phyloP scores from a whole-genome alignment of 2,888 invertebrate genomes.

The Hypomecis atomaria region DNA sequence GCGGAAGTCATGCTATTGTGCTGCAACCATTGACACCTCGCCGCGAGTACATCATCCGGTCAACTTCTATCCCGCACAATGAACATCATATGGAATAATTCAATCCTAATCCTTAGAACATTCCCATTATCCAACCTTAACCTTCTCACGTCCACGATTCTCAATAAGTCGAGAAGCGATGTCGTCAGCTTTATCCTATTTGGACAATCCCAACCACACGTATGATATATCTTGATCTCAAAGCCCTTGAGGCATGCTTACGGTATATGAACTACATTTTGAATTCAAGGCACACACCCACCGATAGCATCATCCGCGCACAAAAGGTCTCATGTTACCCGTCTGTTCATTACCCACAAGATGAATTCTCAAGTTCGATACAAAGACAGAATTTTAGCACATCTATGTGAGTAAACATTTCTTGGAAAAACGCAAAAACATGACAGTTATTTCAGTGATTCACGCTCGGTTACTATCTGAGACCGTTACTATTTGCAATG shows the following conservation, averaged over 20 bases:
- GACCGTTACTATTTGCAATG: constrained; percentile 71
- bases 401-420: constrained; percentile 69
- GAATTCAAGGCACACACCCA: constrained; percentile 47
- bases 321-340: constrained; percentile 35
- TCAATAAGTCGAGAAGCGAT: constrained; percentile 8
- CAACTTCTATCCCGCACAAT: constrained; percentile 67
- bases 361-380: constrained; percentile 41
- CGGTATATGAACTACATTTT: constrained; percentile 41
- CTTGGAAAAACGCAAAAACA: constrained; percentile 70
- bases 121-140: constrained; percentile 13
- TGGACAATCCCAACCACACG: constrained; percentile 16
- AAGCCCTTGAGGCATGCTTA: constrained; percentile 32
- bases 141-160: constrained; percentile 10
- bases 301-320: constrained; percentile 43
- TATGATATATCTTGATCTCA: constrained; percentile 26
- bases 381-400: constrained; percentile 62
- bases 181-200: constrained; percentile 17
- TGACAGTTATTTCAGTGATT: constrained; percentile 80
- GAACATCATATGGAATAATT: constrained; percentile 34
- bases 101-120: constrained; percentile 9
- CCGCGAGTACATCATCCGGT: constrained; percentile 67
- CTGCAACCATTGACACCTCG: constrained; percentile 83
- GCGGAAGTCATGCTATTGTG: constrained; percentile 81
- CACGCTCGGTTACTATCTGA: constrained; percentile 66
- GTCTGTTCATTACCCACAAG: constrained; percentile 22